A percentile compares a stretch with the other conserved stretches of the same genome.
Evolutionary conservation across 2,113 vertebrate genomes (phyloP).

Genomic region (Nicator chloris): DNA sequence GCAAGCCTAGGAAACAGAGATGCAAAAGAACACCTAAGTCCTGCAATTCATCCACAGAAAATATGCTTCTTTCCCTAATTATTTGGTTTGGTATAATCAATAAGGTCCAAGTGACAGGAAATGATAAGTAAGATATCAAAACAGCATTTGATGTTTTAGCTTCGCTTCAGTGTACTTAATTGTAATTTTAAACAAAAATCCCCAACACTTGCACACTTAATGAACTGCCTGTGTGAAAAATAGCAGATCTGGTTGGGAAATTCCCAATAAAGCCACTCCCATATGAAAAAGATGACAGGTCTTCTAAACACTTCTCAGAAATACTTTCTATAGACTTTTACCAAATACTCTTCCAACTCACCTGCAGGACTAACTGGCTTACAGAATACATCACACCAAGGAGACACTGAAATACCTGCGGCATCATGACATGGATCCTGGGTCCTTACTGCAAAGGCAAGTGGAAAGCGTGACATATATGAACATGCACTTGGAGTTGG

Average conservation of each 20-base stretch:
- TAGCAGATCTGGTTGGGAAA: background rate
- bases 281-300: background rate
- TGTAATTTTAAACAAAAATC: background rate
- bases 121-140: background rate
- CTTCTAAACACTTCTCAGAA: background rate
- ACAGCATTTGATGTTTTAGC: background rate
- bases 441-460: background rate
- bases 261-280: background rate
- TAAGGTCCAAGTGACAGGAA: background rate
- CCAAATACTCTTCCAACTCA: background rate
- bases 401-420: background rate
- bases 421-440: background rate
- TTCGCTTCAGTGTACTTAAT: background rate
- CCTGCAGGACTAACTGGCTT: background rate
- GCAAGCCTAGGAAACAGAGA: background rate
- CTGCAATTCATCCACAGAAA: background rate
- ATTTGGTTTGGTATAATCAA: background rate
- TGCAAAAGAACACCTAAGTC: background rate
- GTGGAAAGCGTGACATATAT: fast-evolving
- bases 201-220: background rate
- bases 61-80: background rate
- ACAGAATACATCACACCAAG: background rate
- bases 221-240: background rate
- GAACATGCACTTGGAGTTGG: background rate
- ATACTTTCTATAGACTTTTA: background rate